Evolutionary conservation across 2,797 vertebrate genomes (phyloP).

Genomic region (Micropoecilia bifurca): DNA sequence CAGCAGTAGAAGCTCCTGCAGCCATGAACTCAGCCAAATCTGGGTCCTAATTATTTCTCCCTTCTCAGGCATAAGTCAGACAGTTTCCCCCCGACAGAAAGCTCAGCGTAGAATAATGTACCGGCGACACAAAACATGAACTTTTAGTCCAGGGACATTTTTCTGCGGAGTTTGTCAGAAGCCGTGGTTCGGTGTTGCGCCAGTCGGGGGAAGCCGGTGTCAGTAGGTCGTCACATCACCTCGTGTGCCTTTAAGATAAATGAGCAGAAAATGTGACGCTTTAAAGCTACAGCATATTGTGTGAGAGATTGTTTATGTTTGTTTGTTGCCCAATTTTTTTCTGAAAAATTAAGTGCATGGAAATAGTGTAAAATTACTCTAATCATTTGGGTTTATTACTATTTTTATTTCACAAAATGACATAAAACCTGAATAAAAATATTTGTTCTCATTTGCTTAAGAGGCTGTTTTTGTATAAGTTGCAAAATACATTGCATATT

Average conservation of each 20-base stretch:
- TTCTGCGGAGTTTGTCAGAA: slow-evolving; percentile 48
- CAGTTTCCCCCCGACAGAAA: slow-evolving; percentile 28
- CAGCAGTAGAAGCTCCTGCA: slow-evolving; percentile 61
- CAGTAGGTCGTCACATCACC: slow-evolving; percentile 60
- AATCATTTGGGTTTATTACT: background rate
- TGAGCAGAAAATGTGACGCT: slow-evolving; percentile 42
- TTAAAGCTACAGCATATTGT: slow-evolving; percentile 39
- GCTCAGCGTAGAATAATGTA: slow-evolving; percentile 41
- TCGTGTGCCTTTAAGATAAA: slow-evolving; percentile 42
- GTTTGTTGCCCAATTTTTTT: background rate
- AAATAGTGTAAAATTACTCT: background rate
- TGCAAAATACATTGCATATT: background rate
- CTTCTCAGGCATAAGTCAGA: slow-evolving; percentile 57
- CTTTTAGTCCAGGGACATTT: slow-evolving; percentile 50
- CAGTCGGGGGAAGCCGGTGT: background rate
- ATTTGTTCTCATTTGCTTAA: background rate
- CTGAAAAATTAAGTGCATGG: background rate
- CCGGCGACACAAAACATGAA: slow-evolving; percentile 36
- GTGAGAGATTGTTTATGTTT: background rate
- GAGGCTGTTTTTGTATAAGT: background rate
- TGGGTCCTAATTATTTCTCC: slow-evolving; percentile 53
- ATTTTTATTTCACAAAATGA: background rate
- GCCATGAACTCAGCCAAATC: slow-evolving; percentile 39
- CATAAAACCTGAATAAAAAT: background rate
- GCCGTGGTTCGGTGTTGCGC: slow-evolving; percentile 33